Evolutionary conservation across 2,797 vertebrate species (phyloP).

Genomic region (Glyptemys insculpta): DNA sequence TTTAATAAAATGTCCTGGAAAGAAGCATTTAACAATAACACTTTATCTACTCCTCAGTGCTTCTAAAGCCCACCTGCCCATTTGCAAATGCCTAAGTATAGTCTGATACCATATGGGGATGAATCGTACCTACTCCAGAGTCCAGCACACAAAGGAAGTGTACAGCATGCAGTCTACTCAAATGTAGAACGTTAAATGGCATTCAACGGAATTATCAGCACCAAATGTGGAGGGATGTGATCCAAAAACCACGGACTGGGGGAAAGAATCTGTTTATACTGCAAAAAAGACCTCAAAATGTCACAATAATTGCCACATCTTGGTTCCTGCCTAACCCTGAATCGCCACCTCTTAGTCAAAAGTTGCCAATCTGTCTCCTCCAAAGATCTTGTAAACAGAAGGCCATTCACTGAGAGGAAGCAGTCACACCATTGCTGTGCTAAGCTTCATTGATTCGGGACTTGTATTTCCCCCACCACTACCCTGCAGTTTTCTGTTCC

Average conservation of each 20-base stretch:
- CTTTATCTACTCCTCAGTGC: conserved; percentile 55
- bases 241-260: conserved; percentile 35
- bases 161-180: conserved; percentile 68
- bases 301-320: conserved; percentile 54
- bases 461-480: conserved; percentile 6
- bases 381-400: not conserved
- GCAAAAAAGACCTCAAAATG: conserved; percentile 43
- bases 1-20: conserved; percentile 47
- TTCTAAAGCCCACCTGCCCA: conserved; percentile 57
- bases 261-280: conserved; percentile 9
- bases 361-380: not conserved
- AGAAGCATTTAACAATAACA: conserved; percentile 54
- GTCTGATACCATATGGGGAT: conserved; percentile 15
- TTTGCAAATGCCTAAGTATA: conserved; percentile 50
- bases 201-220: conserved; percentile 53
- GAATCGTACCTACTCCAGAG: conserved; percentile 61
- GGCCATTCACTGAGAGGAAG: not conserved
- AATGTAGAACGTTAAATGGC: conserved; percentile 57
- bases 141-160: conserved; percentile 50
- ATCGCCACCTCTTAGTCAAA: not conserved
- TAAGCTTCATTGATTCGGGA: not conserved
- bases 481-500: not conserved
- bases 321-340: conserved; percentile 26
- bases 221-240: conserved; percentile 43
- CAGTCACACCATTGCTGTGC: accelerated